phyloP scores from a whole-genome alignment of 2,113 vertebrate genomes.

The Sylvia atricapilla region DNA sequence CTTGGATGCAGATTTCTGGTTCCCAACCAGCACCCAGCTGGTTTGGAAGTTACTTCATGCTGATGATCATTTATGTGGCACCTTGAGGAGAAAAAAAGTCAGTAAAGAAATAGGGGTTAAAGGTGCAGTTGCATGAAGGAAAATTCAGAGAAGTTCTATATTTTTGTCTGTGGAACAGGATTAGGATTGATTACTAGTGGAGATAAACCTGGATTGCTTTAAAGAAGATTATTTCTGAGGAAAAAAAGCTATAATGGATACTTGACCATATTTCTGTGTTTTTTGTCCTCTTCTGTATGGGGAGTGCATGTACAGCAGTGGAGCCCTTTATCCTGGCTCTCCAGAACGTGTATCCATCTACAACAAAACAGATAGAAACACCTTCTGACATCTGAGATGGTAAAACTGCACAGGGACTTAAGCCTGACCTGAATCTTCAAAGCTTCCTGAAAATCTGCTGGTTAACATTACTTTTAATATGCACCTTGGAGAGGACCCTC shows the following conservation, averaged over 20 bases:
- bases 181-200: neutral
- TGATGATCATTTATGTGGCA: neutral
- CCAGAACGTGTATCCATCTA: neutral
- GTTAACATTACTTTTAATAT: neutral
- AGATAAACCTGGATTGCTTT: neutral
- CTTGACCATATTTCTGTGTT: neutral
- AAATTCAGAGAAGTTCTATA: neutral
- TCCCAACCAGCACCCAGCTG: neutral
- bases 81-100: neutral
- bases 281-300: neutral
- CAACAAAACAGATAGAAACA: neutral
- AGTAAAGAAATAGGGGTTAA: neutral
- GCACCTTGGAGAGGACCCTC: neutral
- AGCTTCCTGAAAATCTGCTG: neutral
- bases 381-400: rapidly evolving
- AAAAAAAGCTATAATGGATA: neutral
- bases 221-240: neutral
- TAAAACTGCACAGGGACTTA: neutral
- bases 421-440: neutral
- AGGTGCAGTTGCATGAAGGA: neutral
- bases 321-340: neutral
- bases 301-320: neutral
- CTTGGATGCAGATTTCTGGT: neutral
- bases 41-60: neutral
- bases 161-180: neutral